Base-by-base conservation (phyloP, 1,140 invertebrate genomes). In the Caenorhabditis tropicalis region DNA sequence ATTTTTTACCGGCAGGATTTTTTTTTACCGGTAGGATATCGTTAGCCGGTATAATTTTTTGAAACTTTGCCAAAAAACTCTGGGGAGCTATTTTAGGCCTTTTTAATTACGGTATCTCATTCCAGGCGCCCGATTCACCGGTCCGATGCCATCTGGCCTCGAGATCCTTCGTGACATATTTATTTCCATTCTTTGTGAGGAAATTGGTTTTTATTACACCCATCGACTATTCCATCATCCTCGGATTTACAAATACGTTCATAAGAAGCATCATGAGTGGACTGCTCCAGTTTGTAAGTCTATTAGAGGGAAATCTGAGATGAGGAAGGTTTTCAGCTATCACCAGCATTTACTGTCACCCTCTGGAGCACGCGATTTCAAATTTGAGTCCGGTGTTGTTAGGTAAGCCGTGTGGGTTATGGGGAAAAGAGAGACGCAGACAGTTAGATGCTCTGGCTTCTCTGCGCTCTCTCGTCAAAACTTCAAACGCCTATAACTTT, bases 211-310 rank as follows among this genome's bases (percentile, higher is more conserved):
- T 91, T 96, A 96, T 91, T 96, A 96, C 91, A 95, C 94, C 7
- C 95, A 96, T 91, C 43, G 84, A 94, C 94, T 74, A 21, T 81
- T 79, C 56, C 81, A 84, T 39, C 92, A 93, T 79, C 70, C 70
- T 24, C 24, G 33, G 29, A 90, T 96, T 31, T 96, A 96, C 91
- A 95, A 95, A 88, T 93, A 94, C 88, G 95, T 96, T 84, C 95
- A 96, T 91, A 96, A 96, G 89, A 93, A 94, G 84, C 95, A 96
- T 90, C 95, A 95, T 85, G 94, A 95, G 91, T 95, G 95, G 95
- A 95, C 95, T 19, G 94, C 95, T 1, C 95, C 95, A 0, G 94
- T 95, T 51, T 94, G 95, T 49, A 94, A 70, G 81, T 87, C 16
- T 5, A n/a, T 4, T 46, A 16, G 5, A 74, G 0, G 2, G 1